Base-by-base conservation (phyloP, 1,140 invertebrate species). In the Aphelenchoides avenae region DNA sequence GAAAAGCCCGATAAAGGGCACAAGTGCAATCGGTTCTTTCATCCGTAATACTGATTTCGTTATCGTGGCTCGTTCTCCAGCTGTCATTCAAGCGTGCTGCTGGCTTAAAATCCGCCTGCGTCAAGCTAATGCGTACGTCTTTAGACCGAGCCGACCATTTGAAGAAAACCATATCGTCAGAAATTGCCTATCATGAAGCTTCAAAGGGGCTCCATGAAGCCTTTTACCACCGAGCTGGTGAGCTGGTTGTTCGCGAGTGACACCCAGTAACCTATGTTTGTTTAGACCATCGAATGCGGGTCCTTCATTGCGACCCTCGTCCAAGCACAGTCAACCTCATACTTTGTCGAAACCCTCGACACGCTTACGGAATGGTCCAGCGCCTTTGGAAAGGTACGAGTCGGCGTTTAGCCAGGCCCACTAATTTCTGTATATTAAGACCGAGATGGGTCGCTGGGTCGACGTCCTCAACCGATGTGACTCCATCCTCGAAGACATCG, bases 401-500 rank as follows among this genome's bases (percentile, higher is more conserved):
- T 9, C 11, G 18, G 22, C 22, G 37, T 42, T 57, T 49, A 5
- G 13, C 43, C 31, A 15, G 24, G 26, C 11, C 7, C 13, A 34
- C 3, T n/a, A 61, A 51, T 47, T 29, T 44, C 30, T 53, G 11
- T 5, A 15, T 7, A 6, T 68, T 22, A 30, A 64, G 61, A 53
- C 50, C 6, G 63, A 65, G 37, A 64, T 65, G 27, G 60, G 66
- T 3, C 63, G 63, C 5, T 65, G 63, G 53, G 20, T 41, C 20
- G 64, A 65, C 26, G 39, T 65, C 15, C 31, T 65, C 7, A 68
- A 68, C 36, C 50, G 63, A 20, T 70, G 63, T 30, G 51, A 68
- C 40, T 18, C 43, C 3, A 29, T 65, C 41, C 43, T 65, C 18
- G 47, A 43, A 15, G 41, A 34, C 26, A 56, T 66, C 22, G 20